Conservation (phyloP, 2,888 invertebrate species). For the Ischnus inquisitorius region DNA sequence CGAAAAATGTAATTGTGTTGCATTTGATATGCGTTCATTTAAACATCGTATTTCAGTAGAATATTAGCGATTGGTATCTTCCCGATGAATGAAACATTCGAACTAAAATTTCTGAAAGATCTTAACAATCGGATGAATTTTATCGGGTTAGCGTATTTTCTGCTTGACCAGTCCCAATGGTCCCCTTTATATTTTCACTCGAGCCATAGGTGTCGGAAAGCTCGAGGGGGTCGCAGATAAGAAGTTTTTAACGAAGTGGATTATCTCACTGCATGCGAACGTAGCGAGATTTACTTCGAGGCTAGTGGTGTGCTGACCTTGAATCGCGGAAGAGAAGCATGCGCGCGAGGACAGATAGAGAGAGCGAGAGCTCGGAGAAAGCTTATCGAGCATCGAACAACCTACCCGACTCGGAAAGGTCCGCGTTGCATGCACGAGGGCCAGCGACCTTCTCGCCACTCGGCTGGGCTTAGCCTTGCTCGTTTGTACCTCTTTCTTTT, state of each 20-base stretch:
- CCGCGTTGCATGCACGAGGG: slow-evolving; percentile 63
- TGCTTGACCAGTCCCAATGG: background rate
- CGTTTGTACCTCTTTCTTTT: background rate
- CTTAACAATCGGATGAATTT: background rate
- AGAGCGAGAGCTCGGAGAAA: slow-evolving; percentile 54
- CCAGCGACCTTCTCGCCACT: slow-evolving; percentile 66
- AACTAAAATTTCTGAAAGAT: background rate
- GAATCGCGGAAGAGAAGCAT: slow-evolving; percentile 59
- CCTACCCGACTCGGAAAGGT: slow-evolving; percentile 45
- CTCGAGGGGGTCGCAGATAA: background rate
- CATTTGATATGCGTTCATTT: too few species aligned
- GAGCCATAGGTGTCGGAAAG: background rate
- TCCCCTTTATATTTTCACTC: background rate
- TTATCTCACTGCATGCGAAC: slow-evolving; percentile 35
- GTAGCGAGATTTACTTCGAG: slow-evolving; percentile 51
- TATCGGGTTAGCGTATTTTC: background rate
- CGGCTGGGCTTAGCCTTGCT: slow-evolving; percentile 46
- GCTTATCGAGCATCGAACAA: slow-evolving; percentile 67
- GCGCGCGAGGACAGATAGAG: slow-evolving; percentile 49
- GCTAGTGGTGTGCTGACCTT: slow-evolving; percentile 44
- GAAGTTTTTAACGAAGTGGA: slow-evolving; percentile 1
- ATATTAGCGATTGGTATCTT: too few species aligned
- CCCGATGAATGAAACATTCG: background rate
- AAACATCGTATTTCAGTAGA: too few species aligned
- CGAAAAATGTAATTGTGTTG: too few species aligned